Percentiles rank a stretch among this genome's conserved stretches.
phyloP scores from a whole-genome alignment of 2,888 invertebrate species.

The Clusia tigrina region DNA sequence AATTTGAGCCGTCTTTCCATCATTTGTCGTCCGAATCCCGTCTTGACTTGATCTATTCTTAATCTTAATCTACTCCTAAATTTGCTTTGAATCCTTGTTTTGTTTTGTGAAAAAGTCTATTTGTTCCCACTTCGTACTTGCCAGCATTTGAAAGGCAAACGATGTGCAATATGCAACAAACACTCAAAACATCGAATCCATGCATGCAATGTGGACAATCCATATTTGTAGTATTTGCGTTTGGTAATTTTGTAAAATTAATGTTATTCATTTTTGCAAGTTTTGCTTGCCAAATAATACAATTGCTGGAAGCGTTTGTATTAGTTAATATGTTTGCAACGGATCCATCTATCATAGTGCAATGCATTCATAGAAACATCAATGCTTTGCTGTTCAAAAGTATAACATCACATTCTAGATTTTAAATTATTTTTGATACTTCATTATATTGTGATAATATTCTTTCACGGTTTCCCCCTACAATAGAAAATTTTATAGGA shows the following conservation, averaged over 20 bases:
- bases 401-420: background rate
- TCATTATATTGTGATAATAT: background rate
- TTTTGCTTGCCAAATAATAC: background rate
- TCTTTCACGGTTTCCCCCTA: background rate
- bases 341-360: background rate
- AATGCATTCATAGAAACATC: background rate
- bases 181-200: background rate
- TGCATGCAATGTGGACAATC: background rate
- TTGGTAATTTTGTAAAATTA: background rate
- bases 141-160: background rate
- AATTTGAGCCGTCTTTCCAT: background rate
- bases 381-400: background rate
- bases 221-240: background rate
- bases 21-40: slow-evolving; percentile 2
- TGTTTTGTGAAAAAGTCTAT: background rate
- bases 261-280: background rate
- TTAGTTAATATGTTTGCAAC: background rate
- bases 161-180: background rate
- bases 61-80: background rate
- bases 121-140: background rate
- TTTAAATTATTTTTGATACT: background rate
- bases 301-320: background rate
- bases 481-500: background rate
- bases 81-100: background rate
- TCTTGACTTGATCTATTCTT: background rate